Percentiles rank a stretch among this genome's conserved stretches.
These are phyloP conservation scores for Amblyteles armatorius DNA, from an alignment of 2,888 invertebrate species.

Conservation along the genomic window DNA sequence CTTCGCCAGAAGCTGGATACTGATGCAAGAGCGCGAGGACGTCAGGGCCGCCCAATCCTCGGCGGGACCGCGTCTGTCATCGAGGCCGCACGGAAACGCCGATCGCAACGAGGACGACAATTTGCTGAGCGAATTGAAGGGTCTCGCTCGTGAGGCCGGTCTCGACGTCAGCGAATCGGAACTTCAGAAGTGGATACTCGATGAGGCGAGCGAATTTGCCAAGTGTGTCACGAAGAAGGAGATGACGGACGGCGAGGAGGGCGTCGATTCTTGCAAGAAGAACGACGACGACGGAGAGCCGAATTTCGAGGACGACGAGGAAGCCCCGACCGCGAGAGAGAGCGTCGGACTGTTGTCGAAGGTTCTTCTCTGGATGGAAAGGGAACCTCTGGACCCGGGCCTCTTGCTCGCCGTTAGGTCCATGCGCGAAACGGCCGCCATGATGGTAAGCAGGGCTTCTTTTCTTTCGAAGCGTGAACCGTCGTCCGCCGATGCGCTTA, in stretches of 20 bases:
- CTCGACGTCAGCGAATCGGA: conserved; percentile 75
- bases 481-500: background rate
- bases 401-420: conserved; percentile 81
- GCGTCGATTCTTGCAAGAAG: conserved; percentile 69
- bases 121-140: conserved; percentile 74
- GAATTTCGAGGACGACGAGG: conserved; percentile 72
- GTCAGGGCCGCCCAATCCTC: conserved; percentile 17
- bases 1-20: conserved; percentile 82
- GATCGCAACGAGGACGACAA: conserved; percentile 74
- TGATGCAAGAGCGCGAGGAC: conserved; percentile 75
- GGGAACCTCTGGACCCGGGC: conserved; percentile 85
- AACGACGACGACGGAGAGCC: conserved; percentile 71
- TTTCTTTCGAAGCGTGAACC: background rate
- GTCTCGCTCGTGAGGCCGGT: conserved; percentile 76
- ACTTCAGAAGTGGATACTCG: conserved; percentile 77
- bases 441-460: conserved; percentile 79
- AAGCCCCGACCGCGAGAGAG: conserved; percentile 82
- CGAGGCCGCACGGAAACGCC: conserved; percentile 54
- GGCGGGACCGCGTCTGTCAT: conserved; percentile 64
- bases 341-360: conserved; percentile 83
- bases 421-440: conserved; percentile 82
- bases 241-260: conserved; percentile 69
- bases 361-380: conserved; percentile 85
- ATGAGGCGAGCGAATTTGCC: conserved; percentile 76
- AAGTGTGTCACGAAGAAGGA: conserved; percentile 74